Evolutionary conservation across 1,140 invertebrate species (phyloP).

Genomic region (Drosophila orosa): DNA sequence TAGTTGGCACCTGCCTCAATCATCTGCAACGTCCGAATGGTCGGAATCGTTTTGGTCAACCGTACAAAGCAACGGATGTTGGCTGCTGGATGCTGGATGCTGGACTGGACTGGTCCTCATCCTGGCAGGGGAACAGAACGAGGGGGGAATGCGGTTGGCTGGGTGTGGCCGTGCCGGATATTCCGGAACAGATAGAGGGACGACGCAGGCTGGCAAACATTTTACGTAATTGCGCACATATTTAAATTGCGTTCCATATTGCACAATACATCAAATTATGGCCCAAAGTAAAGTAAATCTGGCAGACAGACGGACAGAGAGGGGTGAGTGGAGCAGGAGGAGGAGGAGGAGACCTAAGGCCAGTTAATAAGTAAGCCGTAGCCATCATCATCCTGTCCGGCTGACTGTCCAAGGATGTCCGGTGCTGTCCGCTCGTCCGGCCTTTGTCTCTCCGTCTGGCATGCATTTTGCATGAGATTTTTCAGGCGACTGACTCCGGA

Average conservation of each 20-base stretch:
- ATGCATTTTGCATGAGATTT: constrained; percentile 73
- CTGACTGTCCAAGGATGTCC: constrained; percentile 3
- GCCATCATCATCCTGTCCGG: constrained; percentile 14
- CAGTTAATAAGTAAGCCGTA: constrained; percentile 52
- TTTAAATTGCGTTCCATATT: constrained; percentile 75
- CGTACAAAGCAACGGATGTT: constrained; percentile 36
- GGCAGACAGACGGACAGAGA: constrained; percentile 21
- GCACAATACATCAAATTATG: constrained; percentile 78
- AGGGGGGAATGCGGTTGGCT: constrained; percentile 5
- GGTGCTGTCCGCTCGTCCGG: not conserved
- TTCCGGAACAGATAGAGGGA: constrained; percentile 7
- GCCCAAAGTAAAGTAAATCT: constrained; percentile 71
- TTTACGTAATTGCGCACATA: constrained; percentile 81
- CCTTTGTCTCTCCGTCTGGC: constrained; percentile 16
- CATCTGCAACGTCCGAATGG: constrained; percentile 48
- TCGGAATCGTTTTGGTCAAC: constrained; percentile 55
- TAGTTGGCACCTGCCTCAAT: constrained; percentile 72
- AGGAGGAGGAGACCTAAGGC: constrained; percentile 19
- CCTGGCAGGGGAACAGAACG: not conserved
- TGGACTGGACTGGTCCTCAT: constrained; percentile 5
- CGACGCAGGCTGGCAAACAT: constrained; percentile 59
- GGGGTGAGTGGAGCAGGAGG: not conserved
- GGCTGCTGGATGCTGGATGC: constrained; percentile 7
- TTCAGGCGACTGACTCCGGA: constrained; percentile 45
- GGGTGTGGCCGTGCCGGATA: constrained; percentile 6